These are phyloP conservation scores for Alexandromys oeconomus DNA, from an alignment of 2,797 vertebrate species.

Conservation along the genomic window DNA sequence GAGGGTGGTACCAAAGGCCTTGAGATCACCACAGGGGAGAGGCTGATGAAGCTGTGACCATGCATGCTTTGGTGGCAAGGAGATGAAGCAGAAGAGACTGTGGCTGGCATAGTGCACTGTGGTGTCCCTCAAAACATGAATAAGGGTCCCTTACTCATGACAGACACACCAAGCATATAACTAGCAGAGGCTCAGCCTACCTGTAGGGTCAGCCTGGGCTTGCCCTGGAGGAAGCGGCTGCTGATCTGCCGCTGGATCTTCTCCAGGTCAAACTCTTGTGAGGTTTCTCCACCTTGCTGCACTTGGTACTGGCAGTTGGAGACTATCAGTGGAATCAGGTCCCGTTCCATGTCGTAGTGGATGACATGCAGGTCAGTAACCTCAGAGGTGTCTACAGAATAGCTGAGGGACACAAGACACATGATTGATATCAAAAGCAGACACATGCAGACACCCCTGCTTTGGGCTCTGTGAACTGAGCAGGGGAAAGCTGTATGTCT, in stretches of 20 bases:
- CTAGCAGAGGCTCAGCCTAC: slow-evolving; percentile 84
- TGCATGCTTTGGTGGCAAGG: neutral
- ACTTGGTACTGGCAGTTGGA: slow-evolving; percentile 97
- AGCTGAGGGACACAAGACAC: slow-evolving; percentile 87
- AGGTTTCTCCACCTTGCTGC: slow-evolving; percentile 91
- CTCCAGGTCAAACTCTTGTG: slow-evolving; percentile 93
- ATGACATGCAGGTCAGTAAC: slow-evolving; percentile 95
- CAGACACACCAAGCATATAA: neutral
- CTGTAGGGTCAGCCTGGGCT: slow-evolving; percentile 92
- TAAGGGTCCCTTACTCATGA: neutral
- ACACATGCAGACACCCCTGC: neutral
- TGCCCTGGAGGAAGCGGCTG: slow-evolving; percentile 94
- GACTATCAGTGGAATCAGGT: slow-evolving; percentile 94
- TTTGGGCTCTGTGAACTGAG: too few species aligned
- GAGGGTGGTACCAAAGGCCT: neutral
- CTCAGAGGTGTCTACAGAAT: slow-evolving; percentile 92
- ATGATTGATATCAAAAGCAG: neutral
- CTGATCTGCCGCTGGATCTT: slow-evolving; percentile 96
- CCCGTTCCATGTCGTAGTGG: slow-evolving; percentile 93
- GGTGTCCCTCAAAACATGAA: neutral
- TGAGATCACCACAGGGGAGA: neutral
- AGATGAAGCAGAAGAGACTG: neutral
- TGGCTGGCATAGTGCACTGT: neutral
- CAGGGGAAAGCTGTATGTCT: neutral
- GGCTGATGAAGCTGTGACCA: neutral